phyloP scores from a whole-genome alignment of 1,140 invertebrate species.

The Brachystomella parvula region DNA sequence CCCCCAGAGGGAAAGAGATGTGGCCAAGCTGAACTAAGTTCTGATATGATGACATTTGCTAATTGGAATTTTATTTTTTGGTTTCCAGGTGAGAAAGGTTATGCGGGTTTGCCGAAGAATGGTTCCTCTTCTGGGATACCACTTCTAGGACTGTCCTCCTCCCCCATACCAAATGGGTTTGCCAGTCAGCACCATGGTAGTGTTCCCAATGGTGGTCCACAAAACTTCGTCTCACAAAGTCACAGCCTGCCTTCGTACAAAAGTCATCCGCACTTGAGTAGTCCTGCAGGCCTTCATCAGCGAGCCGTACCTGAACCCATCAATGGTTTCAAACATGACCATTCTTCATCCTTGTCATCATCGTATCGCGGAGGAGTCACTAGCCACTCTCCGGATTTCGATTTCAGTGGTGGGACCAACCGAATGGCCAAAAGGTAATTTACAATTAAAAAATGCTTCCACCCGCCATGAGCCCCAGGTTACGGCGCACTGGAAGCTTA shows the following conservation, averaged over 20 bases:
- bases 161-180: constrained; percentile 29
- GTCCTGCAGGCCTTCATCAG: constrained; percentile 25
- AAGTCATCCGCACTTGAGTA: constrained; percentile 17
- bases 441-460: neutral
- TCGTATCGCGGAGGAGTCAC: constrained; percentile 30
- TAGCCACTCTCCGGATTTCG: constrained; percentile 33
- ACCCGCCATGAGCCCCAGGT: neutral
- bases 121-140: constrained; percentile 25
- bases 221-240: constrained; percentile 30
- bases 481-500: neutral
- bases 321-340: constrained; percentile 38
- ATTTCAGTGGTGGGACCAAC: constrained; percentile 37
- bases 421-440: constrained; percentile 32
- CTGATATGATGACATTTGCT: neutral
- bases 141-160: constrained; percentile 22
- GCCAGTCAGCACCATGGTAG: constrained; percentile 27
- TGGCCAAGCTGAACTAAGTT: no score
- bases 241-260: constrained; percentile 16
- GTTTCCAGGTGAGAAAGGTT: constrained; percentile 36
- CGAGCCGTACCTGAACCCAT: constrained; percentile 35
- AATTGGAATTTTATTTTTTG: constrained; percentile 17
- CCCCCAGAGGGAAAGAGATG: no score
- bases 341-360: no score
- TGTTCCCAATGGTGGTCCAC: constrained; percentile 29
- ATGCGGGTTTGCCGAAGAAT: constrained; percentile 33